phyloP scores from a whole-genome alignment of 2,797 vertebrate species.

The Notoglanidium macrostoma region DNA sequence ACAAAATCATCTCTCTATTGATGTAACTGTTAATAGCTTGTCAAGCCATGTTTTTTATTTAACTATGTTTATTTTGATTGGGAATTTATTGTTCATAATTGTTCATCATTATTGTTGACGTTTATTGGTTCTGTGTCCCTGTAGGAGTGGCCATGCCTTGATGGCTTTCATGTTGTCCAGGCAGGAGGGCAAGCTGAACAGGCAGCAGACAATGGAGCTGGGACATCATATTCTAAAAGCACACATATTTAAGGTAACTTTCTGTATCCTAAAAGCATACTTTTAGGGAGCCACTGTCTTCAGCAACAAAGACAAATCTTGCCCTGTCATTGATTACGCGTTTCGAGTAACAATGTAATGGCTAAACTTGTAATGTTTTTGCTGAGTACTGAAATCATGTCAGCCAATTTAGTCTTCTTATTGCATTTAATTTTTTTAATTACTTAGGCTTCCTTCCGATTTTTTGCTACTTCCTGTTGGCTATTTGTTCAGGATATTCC shows the following conservation, averaged over 20 bases:
- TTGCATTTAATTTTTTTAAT: neutral
- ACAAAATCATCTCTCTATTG: neutral
- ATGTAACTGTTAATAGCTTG: neutral
- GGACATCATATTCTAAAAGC: constrained; percentile 99
- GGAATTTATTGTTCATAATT: neutral
- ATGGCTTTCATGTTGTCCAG: constrained; percentile 98
- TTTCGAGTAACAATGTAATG: neutral
- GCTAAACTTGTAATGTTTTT: neutral
- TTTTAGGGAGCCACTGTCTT: neutral
- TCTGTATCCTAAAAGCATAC: neutral
- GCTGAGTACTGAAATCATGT: neutral
- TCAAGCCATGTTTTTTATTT: neutral
- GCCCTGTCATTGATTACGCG: neutral
- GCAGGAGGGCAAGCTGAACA: constrained; percentile 95
- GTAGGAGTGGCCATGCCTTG: constrained; percentile 92
- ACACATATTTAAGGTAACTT: constrained; percentile 95
- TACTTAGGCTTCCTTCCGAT: neutral
- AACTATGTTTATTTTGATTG: neutral
- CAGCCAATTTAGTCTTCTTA: neutral
- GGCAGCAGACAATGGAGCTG: constrained; percentile 98
- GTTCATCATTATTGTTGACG: neutral
- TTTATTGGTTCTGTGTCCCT: constrained; percentile 13
- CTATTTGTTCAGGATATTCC: neutral
- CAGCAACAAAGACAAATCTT: neutral
- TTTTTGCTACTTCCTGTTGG: neutral